Conservation (phyloP, 2,888 invertebrate genomes). For the Agriopis leucophaearia region DNA sequence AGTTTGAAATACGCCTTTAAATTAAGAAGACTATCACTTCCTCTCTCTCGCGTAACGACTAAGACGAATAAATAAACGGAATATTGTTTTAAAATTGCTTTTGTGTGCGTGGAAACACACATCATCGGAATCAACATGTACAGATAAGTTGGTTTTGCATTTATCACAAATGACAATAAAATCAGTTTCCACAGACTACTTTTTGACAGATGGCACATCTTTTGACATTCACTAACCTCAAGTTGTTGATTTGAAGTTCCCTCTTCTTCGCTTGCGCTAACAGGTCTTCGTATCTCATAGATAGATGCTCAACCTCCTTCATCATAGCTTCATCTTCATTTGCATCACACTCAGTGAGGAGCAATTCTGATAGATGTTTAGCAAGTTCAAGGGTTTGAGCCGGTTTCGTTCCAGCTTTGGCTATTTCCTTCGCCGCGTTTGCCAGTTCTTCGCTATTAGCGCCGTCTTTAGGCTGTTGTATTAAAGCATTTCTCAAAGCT, state of each 20-base stretch:
- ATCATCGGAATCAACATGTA: background rate
- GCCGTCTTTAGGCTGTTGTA: conserved; percentile 69
- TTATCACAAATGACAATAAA: conserved; percentile 15
- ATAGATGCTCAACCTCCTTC: conserved; percentile 88
- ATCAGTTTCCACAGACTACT: background rate
- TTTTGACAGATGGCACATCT: conserved; percentile 17
- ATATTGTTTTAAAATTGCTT: too few species aligned
- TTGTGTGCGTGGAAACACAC: too few species aligned
- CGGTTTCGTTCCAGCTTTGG: conserved; percentile 91
- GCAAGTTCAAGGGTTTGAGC: conserved; percentile 93
- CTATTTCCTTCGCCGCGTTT: conserved; percentile 89
- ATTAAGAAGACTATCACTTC: too few species aligned
- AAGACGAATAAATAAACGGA: too few species aligned
- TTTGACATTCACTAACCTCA: conserved; percentile 86
- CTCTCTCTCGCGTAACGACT: too few species aligned
- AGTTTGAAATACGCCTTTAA: too few species aligned
- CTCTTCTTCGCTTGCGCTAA: conserved; percentile 90
- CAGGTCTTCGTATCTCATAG: conserved; percentile 89
- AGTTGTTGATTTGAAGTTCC: conserved; percentile 91
- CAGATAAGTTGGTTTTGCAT: background rate
- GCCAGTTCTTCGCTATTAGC: conserved; percentile 87
- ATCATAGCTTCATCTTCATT: conserved; percentile 89
- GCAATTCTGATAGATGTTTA: conserved; percentile 91
- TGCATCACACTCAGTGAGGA: conserved; percentile 91
- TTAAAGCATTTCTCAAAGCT: conserved; percentile 86